Base-by-base conservation (phyloP, 2,888 invertebrate genomes). In the Volucella inanis region DNA sequence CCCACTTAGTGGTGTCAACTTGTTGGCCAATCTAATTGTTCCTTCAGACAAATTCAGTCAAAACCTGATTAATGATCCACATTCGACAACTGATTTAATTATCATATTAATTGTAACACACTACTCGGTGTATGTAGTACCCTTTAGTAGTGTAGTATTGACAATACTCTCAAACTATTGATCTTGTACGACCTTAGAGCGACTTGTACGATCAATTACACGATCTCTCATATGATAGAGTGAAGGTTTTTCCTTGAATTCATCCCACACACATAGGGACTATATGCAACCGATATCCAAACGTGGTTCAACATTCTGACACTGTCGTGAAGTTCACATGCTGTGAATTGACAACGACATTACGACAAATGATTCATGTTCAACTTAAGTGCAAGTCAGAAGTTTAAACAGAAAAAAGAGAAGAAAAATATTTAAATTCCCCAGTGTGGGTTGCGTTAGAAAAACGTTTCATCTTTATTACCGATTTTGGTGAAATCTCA, bases 1-100 rank as follows among this genome's bases (percentile, higher is more conserved):
- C 76, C 76, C 68, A 76, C 76, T 68, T 52, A 31, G 52, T 52
- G 76, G 76, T 68, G 76, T 76, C 52, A 54, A 76, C 52, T 76
- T 68, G 59, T 61, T 68, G 38, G 18, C 18, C 45, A 61, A 45
- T 67, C 75, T 18, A 55, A 47, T 64, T 55, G 54, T 43, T 41
- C 39, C 6, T 38, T 62, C 38, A 31, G 31, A 31, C 31, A 31
- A 31, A 31, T 31, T 31, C 31, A 31, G 4, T 31, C 31, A 6
- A 31, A 31, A 31, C 31, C 31, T 31, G 31, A 31, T 31, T 31
- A 31, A 31, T 31, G 31, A 31, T 31, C 31, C 31, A 31, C 31
- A 31, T 31, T 6, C 31, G 31, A 38, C 43, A 67, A 67, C 8
- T 22, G 11, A 49, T 67, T 67, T n/a, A 52, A 50, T 67, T 18